Evolutionary conservation across 2,113 vertebrate genomes (phyloP), one percentile per base, ranked within the genome.

Genomic region (Antennarius striatus): DNA sequence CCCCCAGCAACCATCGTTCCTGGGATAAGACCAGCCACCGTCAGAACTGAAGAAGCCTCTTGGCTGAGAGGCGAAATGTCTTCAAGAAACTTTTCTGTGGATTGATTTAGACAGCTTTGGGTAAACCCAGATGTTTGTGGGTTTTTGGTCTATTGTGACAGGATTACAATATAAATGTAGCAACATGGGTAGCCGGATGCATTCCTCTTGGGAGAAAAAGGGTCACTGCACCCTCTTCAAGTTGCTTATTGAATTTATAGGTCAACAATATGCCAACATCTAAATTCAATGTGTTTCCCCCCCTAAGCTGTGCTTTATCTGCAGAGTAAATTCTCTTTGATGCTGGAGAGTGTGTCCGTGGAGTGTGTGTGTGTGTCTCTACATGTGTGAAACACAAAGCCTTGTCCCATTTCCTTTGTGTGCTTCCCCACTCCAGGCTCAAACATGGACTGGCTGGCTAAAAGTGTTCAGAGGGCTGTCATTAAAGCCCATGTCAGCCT

Each of bases 401-500:
- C 45, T 48, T 56, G 50, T 70, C 17, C 58, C 50, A 22, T 71
- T 58, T 52, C 46, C 54, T 81, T 73, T 72, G 68, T 83, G 68
- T 73, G 46, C 54, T 68, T 73, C 73, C 68, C 55, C 61, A 49
- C 66, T 61, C 22, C 14, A 57, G 60, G 46, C 65, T 60, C 14
- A 22, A 22, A 22, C 22, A 22, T 2, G 22, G 22, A 22, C 1
- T 22, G 56, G 49, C 69, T 53, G 42, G 53, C 64, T 73, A 50
- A 70, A 51, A 71, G 60, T 62, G 51, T 22, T 55, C 53, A 61
- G 39, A 61, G 67, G 48, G 42, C 61, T 81, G 68, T 84, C 67
- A 81, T 80, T 85, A 77, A 80, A 83, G 61, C 60, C 14, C 66
- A 58, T 61, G 67, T 81, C 67, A 68, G 68, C 75, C 49, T 67